Evolutionary conservation across 2,113 vertebrate species (phyloP), one percentile per base, ranked within the genome.

Genomic region (Coregonus clupeaformis): DNA sequence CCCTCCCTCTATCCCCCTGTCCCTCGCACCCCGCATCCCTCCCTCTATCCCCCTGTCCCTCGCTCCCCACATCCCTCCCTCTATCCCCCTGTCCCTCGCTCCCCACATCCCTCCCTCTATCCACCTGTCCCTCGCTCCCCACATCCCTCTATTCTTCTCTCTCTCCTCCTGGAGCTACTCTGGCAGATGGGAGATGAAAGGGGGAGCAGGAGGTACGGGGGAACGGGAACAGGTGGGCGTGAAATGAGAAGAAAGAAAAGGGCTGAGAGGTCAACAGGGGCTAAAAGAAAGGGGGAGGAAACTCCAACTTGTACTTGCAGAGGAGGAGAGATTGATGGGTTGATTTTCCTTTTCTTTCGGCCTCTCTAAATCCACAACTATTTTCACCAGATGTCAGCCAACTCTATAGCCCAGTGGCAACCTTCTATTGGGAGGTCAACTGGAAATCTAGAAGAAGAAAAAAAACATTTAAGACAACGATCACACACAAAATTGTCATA

Each of bases 171-270:
- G 83, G 83, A 83, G 80, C 75, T n/a, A n/a, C 69, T 72, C 71
- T 14, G 81, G 80, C 92, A 93, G 92, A 93, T 93, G 92, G 89
- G 84, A 86, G 78, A 91, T 92, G 86, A 92, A 92, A 92, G 88
- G 32, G 74, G 47, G 84, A 88, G 84, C 49, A 29, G 73, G 85
- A 77, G 84, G 83, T 79, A 27, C 14, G 47, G 81, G 87, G 82
- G 78, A 82, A 83, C 59, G 81, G 76, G 86, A 88, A 89, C 89
- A 92, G 90, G 89, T 88, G 89, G 91, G 88, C 86, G 83, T 81
- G 72, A 79, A 81, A 85, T 87, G 77, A 86, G 72, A 88, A 91
- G 82, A 88, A 85, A 82, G 75, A 65, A 83, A 73, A 89, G 90
- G 86, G 47, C 85, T 12, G 36, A 74, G 49, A 78, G 91, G 90